Evolutionary conservation across 2,888 invertebrate genomes (phyloP), one percentile per base, ranked within the genome.

Genomic region (Alloscopus bannaensis): DNA sequence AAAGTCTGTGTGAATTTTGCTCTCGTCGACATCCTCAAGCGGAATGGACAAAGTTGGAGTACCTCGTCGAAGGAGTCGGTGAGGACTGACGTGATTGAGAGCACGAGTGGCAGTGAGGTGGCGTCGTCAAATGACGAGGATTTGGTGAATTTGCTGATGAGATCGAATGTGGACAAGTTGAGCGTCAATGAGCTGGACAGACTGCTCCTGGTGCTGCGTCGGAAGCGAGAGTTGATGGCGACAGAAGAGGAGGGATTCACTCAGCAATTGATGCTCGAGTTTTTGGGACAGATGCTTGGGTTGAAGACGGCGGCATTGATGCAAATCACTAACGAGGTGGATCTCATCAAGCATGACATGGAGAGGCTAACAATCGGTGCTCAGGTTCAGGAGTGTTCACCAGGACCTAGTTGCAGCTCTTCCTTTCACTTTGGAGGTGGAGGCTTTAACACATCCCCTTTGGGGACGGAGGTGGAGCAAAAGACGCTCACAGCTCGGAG

Each of bases 1-100:
- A 91, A 92, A 87, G 93, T 96, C 77, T 95, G 95, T 87, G 96
- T 96, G 0, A 97, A 97, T 89, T 94, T 95, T 87, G 89, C 94
- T 72, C 90, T 96, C 42, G 95, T 95, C 88, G 95, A 95, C 88
- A 88, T 96, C 84, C n/a, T n/a, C n/a, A n/a, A n/a, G n/a, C n/a
- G n/a, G n/a, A n/a, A 45, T 91, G 6, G 47, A 52, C n/a, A 18
- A 31, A 20, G 8, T 4, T 93, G 94, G 86, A 92, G 94, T 73
- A 87, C 88, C 73, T n/a, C n/a, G n/a, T 87, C 87, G 57, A 62
- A 77, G 71, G 68, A 86, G 80, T 69, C 84, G 69, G 66, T 75
- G 64, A 78, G 81, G 77, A 68, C 77, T 68, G 82, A 85, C 42
- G 57, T 78, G 18, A 62, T 28, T 13, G 76, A 81, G 45, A 29